Evolutionary conservation across 1,140 invertebrate genomes (phyloP).

Genomic region (Leucophenga varia): DNA sequence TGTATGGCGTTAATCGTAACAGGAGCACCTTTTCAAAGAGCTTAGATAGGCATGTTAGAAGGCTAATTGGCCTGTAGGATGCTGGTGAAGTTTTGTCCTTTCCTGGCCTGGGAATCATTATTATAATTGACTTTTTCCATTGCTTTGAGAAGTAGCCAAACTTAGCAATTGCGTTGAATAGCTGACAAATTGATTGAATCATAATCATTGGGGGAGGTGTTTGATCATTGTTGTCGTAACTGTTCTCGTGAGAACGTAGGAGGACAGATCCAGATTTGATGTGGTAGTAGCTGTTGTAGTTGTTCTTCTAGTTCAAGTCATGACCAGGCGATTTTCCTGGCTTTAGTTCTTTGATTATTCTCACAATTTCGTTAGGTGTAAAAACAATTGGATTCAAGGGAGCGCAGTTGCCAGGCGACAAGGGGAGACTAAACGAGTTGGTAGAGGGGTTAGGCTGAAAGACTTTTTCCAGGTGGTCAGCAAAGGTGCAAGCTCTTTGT

Average conservation of each 20-base stretch:
- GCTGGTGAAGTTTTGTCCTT: conserved; percentile 26
- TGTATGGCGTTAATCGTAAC: background rate
- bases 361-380: background rate
- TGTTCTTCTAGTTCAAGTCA: too few species aligned
- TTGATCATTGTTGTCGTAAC: background rate
- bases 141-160: background rate
- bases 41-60: conserved; percentile 38
- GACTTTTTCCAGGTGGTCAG: background rate
- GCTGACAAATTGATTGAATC: conserved; percentile 27
- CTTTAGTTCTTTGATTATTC: background rate
- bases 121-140: background rate
- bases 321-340: background rate
- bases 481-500: background rate
- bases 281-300: too few species aligned
- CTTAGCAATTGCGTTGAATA: conserved; percentile 27
- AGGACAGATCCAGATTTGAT: too few species aligned
- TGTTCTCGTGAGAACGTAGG: too few species aligned
- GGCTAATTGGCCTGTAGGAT: conserved; percentile 48
- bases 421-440: too few species aligned
- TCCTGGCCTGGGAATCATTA: conserved; percentile 35
- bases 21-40: conserved; percentile 29
- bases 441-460: background rate
- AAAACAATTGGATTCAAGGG: background rate
- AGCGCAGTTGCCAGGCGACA: too few species aligned
- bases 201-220: background rate